Evolutionary conservation across 2,888 invertebrate genomes (phyloP), one percentile per base, ranked within the genome.

Genomic region (Pemphredon lugubris): DNA sequence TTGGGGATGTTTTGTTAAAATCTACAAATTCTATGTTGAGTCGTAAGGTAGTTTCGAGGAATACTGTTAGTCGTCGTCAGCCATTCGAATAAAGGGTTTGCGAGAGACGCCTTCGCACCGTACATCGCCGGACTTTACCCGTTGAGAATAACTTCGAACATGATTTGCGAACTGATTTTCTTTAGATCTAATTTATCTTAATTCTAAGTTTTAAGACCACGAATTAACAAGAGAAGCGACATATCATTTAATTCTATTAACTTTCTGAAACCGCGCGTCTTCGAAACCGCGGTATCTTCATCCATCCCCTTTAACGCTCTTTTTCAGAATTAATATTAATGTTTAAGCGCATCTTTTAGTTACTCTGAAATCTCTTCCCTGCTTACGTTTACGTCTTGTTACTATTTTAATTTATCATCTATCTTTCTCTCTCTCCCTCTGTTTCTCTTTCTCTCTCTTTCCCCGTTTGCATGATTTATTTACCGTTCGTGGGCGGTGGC

Each of bases 191-290:
- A 78, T 84, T 85, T 82, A 79, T 54, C 67, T 71, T 86, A 79
- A 79, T 68, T 79, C 83, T 86, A 81, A 82, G 73, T 78, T 84
- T n/a, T 77, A 80, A 82, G 75, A 70, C 76, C 81, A 82, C 75
- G 79, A 80, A 85, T 86, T 87, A 88, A 87, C 88, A 87, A 87
- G 88, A 88, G 86, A 88, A 87, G 84, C 86, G 84, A 88, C 88
- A 88, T 88, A 88, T 88, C 88, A 88, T 87, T 87, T 88, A 84
- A 86, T 87, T 88, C 85, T 84, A 87, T 88, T 87, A 81, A 86
- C 85, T 87, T 86, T 77, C 73, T 44, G 60, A 80, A 75, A 79
- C 48, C 55, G 64, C 51, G 55, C n/a, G 74, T 50, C 45, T 7
- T 39, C 23, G 11, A 39, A n/a, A 47, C 66, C 34, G 40, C 58